Base-by-base conservation (phyloP, 1,140 invertebrate genomes). In the Planococcus citri region DNA sequence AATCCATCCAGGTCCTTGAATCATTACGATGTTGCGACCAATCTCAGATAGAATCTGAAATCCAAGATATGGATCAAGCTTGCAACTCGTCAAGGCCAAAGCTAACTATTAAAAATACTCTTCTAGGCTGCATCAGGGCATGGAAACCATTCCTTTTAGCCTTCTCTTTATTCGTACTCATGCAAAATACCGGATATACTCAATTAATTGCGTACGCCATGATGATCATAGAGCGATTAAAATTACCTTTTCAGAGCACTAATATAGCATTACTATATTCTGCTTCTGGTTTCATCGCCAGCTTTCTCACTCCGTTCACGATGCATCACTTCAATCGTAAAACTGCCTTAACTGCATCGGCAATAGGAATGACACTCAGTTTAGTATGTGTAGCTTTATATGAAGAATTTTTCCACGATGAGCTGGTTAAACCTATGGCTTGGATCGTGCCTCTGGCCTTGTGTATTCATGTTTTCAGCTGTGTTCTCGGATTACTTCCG, bases 401-500 rank as follows among this genome's bases (percentile, higher is more conserved):
- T 68, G 2, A 24, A 20, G 27, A 68, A 27, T 25, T 10, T 41
- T 70, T 12, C 22, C 21, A 24, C 27, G 29, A 14, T 14, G 3
- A 21, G 14, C 14, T 24, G 21, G 21, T 51, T 3, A 51, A 51
- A 21, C 68, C 58, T 4, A 4, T n/a, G 25, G 14, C 14, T 24
- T 9, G 27, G 20, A 8, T 70, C n/a, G 1, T 68, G 14, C 20
- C 57, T 12, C 21, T 21, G 10, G 24, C 68, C 24, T 68, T 72
- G 57, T 14, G 64, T 17, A 1, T 37, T 0, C 84, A 79, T 73
- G 80, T 78, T 20, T 68, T 76, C 24, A 76, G 75, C 1, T 79
- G 77, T 68, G 75, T 75, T 0, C 71, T 79, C 58, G 79, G 78
- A 8, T 75, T 76, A 60, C 78, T 78, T 1, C 78, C 78, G 20